These are phyloP conservation scores for Peromyscus californicus DNA, from an alignment of 2,113 vertebrate species.

Conservation along the genomic window DNA sequence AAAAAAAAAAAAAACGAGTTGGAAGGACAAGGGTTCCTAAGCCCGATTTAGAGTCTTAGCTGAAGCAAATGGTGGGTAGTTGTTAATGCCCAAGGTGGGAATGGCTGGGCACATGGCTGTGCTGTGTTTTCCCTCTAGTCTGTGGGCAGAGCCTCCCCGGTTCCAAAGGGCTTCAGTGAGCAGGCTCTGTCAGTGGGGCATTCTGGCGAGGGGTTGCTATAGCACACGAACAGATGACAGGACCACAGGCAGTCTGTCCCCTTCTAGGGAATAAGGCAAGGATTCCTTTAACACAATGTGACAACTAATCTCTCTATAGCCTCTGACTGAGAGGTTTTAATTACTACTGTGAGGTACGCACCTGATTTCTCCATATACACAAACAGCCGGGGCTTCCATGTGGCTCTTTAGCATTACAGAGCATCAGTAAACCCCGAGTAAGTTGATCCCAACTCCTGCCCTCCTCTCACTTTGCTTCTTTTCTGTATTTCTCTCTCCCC, in stretches of 20 bases:
- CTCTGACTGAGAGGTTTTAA: slow-evolving; percentile 91
- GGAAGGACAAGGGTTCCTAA: neutral
- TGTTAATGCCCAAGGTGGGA: fast-evolving
- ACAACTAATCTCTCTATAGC: slow-evolving; percentile 91
- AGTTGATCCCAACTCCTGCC: neutral
- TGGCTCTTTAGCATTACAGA: neutral
- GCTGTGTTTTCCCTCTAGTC: slow-evolving; percentile 48
- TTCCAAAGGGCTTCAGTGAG: slow-evolving; percentile 82
- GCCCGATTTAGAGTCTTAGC: neutral
- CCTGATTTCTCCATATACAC: slow-evolving; percentile 36
- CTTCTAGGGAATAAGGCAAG: slow-evolving; percentile 86
- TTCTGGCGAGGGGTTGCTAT: slow-evolving; percentile 85
- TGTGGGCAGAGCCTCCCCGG: slow-evolving; percentile 62
- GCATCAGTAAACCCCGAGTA: neutral
- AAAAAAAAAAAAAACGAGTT: neutral
- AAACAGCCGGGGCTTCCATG: slow-evolving; percentile 28
- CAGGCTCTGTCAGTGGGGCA: slow-evolving; percentile 84
- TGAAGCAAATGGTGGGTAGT: fast-evolving
- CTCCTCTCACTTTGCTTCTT: neutral
- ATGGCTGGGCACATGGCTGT: fast-evolving
- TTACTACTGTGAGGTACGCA: slow-evolving; percentile 84
- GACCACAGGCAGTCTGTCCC: slow-evolving; percentile 88
- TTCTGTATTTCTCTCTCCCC: neutral
- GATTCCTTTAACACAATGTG: slow-evolving; percentile 92
- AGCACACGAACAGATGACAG: slow-evolving; percentile 89